phyloP scores from a whole-genome alignment of 2,888 invertebrate genomes.

The Drosophila affinis region DNA sequence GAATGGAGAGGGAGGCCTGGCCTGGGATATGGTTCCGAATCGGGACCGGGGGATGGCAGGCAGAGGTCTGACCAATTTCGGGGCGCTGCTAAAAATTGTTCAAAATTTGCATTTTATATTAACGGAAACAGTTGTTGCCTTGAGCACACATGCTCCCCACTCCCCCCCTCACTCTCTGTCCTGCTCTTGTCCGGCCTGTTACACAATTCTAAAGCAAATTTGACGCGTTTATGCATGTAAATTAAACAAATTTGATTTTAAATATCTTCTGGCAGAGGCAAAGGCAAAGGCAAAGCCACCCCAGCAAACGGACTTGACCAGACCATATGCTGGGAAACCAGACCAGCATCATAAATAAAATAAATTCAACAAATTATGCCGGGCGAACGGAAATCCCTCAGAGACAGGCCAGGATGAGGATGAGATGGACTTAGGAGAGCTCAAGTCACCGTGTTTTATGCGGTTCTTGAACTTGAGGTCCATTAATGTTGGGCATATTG shows the following conservation, averaged over 20 bases:
- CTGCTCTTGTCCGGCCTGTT: conserved; percentile 53
- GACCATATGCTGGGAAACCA: conserved; percentile 50
- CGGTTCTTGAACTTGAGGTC: conserved; percentile 47
- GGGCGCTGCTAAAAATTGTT: conserved; percentile 69
- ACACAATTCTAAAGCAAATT: conserved; percentile 74
- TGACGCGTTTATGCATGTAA: conserved; percentile 80
- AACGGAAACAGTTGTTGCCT: conserved; percentile 81
- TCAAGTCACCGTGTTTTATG: conserved; percentile 50
- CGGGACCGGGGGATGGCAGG: too few relatives aligned
- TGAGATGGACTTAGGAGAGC: conserved; percentile 29
- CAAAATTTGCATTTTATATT: conserved; percentile 81
- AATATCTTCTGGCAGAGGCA: conserved; percentile 71
- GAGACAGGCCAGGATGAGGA: conserved; percentile 1
- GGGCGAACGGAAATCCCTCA: conserved; percentile 26
- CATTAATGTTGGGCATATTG: conserved; percentile 50
- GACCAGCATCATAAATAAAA: conserved; percentile 62
- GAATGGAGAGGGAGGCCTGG: background rate
- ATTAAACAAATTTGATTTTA: conserved; percentile 79
- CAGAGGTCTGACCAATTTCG: conserved; percentile 46
- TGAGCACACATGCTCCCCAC: conserved; percentile 57
- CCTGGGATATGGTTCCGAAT: conserved; percentile 6
- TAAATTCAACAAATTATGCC: conserved; percentile 35
- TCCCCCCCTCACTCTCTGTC: background rate
- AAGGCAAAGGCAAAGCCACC: conserved; percentile 48
- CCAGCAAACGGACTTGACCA: conserved; percentile 27